Percentiles rank a stretch among this genome's conserved stretches.
These are phyloP conservation scores for Sphenodon punctatus DNA, from an alignment of 2,797 vertebrate species.

Conservation along the genomic window DNA sequence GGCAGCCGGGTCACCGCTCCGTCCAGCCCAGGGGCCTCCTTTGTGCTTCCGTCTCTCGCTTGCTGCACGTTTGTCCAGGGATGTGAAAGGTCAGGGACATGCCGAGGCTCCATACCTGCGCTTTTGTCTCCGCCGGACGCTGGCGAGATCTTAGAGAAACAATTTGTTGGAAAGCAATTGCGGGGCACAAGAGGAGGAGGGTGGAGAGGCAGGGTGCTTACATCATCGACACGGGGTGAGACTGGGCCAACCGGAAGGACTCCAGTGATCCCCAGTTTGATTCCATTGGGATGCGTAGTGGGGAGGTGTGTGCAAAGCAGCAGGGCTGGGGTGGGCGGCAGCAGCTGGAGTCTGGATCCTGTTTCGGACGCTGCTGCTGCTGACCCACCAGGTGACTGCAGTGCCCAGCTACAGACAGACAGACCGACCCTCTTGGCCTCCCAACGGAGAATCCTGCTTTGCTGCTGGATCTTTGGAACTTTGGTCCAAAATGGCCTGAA, in stretches of 20 bases:
- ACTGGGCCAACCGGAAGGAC: neutral
- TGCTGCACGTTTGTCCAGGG: slow-evolving; percentile 69
- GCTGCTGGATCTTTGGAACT: no score
- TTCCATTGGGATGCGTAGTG: neutral
- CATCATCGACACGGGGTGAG: neutral
- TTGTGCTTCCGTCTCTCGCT: slow-evolving; percentile 80
- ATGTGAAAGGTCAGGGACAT: slow-evolving; percentile 86
- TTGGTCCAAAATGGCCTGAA: no score
- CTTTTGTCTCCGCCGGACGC: slow-evolving; percentile 65
- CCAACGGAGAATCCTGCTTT: no score
- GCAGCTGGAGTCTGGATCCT: no score
- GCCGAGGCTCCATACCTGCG: slow-evolving; percentile 83
- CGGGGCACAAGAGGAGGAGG: neutral
- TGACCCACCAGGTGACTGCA: no score
- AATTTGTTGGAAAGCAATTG: slow-evolving; percentile 40
- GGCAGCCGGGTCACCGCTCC: slow-evolving; percentile 77
- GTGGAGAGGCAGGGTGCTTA: neutral
- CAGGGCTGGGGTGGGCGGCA: no score
- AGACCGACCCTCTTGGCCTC: no score
- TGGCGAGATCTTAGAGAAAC: slow-evolving; percentile 54
- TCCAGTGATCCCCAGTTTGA: neutral
- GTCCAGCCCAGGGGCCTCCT: slow-evolving; percentile 75
- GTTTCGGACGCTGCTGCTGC: no score
- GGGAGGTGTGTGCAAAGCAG: neutral
- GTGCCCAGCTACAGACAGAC: no score